Percentiles rank a stretch among this genome's conserved stretches.
These are phyloP conservation scores for Clarias pachynema DNA, from an alignment of 2,797 vertebrate genomes.

Conservation along the genomic window DNA sequence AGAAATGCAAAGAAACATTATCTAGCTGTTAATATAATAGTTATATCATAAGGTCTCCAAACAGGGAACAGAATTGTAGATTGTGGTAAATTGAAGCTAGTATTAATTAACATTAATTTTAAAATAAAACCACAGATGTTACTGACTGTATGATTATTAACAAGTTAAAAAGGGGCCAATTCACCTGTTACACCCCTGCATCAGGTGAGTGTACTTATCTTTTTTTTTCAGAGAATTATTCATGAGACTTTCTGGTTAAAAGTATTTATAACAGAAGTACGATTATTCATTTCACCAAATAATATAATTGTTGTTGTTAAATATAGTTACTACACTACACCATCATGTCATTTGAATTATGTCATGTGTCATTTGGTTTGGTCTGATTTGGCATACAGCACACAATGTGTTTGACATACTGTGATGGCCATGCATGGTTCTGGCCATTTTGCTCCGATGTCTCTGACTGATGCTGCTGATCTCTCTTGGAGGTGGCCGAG, in stretches of 20 bases:
- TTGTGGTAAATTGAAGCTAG: not conserved
- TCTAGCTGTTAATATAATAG: not conserved
- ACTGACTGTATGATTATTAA: not conserved
- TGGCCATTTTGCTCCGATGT: not conserved
- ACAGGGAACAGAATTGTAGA: too few species aligned
- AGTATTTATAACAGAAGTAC: not conserved
- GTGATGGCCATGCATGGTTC: not conserved
- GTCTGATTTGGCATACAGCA: not conserved
- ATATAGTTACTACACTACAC: too few species aligned
- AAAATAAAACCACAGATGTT: not conserved
- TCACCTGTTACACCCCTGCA: not conserved
- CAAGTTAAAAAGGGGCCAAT: not conserved
- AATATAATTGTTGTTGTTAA: not conserved
- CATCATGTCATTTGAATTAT: not conserved
- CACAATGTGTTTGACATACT: not conserved
- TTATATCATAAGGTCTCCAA: not conserved
- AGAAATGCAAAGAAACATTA: not conserved
- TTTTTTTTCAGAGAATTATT: not conserved
- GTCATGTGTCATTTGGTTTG: too few species aligned
- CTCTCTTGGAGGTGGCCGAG: conserved; percentile 18
- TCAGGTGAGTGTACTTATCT: not conserved
- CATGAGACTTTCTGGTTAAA: not conserved
- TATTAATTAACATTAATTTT: not conserved
- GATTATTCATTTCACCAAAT: not conserved
- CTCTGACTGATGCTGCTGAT: conserved; percentile 12